A percentile compares a stretch with the other conserved stretches of the same genome.
These are phyloP conservation scores for Dynastes grantii DNA, from an alignment of 2,888 invertebrate species.

Conservation along the genomic window DNA sequence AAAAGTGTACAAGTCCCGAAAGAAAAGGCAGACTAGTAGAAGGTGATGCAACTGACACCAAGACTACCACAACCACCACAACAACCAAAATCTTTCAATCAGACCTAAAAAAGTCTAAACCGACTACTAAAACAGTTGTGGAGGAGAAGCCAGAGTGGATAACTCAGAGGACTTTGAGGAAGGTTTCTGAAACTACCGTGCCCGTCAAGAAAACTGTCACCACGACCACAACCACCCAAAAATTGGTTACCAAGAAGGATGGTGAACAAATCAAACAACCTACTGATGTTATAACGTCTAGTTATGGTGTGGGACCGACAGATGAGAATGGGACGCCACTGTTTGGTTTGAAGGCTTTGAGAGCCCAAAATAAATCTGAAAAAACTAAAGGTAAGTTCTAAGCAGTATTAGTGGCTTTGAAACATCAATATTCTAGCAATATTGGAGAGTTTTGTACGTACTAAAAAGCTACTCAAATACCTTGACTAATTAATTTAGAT, in stretches of 20 bases:
- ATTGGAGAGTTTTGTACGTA: too few species aligned
- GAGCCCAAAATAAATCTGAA: slow-evolving; percentile 75
- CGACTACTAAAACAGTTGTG: slow-evolving; percentile 66
- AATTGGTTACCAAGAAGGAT: slow-evolving; percentile 56
- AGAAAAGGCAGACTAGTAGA: slow-evolving; percentile 32
- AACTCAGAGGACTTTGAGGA: slow-evolving; percentile 75
- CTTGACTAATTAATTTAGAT: too few species aligned
- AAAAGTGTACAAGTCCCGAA: slow-evolving; percentile 12
- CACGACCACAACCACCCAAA: slow-evolving; percentile 53
- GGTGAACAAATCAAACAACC: slow-evolving; percentile 63
- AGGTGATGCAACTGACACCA: background rate
- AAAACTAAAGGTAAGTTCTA: slow-evolving; percentile 54
- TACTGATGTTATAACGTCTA: slow-evolving; percentile 82
- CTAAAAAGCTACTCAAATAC: too few species aligned
- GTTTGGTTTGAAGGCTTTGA: slow-evolving; percentile 84
- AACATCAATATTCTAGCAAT: too few species aligned
- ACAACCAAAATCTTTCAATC: slow-evolving; percentile 57
- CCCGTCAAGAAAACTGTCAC: slow-evolving; percentile 55
- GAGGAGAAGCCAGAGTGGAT: slow-evolving; percentile 78
- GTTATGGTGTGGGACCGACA: slow-evolving; percentile 87
- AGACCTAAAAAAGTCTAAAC: slow-evolving; percentile 65
- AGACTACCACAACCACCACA: slow-evolving; percentile 57
- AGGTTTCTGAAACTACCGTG: slow-evolving; percentile 67
- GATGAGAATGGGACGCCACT: slow-evolving; percentile 86
- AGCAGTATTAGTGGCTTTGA: too few species aligned